A percentile compares a stretch with the other conserved stretches of the same genome.
These are phyloP conservation scores for Lycia hirtaria DNA, from an alignment of 2,888 invertebrate species.

Conservation along the genomic window DNA sequence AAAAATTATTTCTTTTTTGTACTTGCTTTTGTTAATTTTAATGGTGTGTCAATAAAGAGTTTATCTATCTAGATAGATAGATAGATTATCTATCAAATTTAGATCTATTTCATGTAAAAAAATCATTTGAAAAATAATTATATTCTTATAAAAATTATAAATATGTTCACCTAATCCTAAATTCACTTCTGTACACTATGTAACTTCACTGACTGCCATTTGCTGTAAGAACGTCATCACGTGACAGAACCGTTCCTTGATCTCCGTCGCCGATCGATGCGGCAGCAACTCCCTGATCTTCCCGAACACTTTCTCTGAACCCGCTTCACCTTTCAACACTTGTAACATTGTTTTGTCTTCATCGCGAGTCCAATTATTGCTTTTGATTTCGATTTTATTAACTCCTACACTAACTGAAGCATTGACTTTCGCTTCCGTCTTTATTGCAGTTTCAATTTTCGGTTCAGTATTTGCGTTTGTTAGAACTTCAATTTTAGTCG, in stretches of 20 bases:
- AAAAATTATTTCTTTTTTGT: too few relatives aligned
- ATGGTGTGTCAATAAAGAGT: too few relatives aligned
- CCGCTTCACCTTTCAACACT: slow-evolving; percentile 89
- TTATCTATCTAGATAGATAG: too few relatives aligned
- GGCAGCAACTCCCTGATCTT: slow-evolving; percentile 83
- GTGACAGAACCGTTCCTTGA: slow-evolving; percentile 86
- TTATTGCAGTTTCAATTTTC: slow-evolving; percentile 23
- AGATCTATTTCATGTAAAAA: too few relatives aligned
- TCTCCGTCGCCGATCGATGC: slow-evolving; percentile 83
- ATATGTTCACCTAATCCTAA: slow-evolving; percentile 59
- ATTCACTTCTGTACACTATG: slow-evolving; percentile 60
- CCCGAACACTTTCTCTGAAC: slow-evolving; percentile 87
- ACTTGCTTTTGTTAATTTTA: too few relatives aligned
- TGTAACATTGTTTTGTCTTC: slow-evolving; percentile 93
- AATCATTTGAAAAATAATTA: slow-evolving; percentile 48
- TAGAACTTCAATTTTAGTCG: too few relatives aligned
- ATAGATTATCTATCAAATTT: too few relatives aligned
- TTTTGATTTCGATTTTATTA: slow-evolving; percentile 54
- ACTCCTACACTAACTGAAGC: slow-evolving; percentile 40
- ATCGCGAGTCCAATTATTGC: slow-evolving; percentile 89
- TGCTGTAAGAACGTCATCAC: slow-evolving; percentile 88
- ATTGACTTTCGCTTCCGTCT: slow-evolving; percentile 43
- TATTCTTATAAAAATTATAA: slow-evolving; percentile 77
- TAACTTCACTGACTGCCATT: slow-evolving; percentile 82
- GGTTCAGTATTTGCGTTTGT: too few relatives aligned